These are phyloP conservation scores for Pinna nobilis DNA, from an alignment of 1,140 invertebrate genomes.

Conservation along the genomic window DNA sequence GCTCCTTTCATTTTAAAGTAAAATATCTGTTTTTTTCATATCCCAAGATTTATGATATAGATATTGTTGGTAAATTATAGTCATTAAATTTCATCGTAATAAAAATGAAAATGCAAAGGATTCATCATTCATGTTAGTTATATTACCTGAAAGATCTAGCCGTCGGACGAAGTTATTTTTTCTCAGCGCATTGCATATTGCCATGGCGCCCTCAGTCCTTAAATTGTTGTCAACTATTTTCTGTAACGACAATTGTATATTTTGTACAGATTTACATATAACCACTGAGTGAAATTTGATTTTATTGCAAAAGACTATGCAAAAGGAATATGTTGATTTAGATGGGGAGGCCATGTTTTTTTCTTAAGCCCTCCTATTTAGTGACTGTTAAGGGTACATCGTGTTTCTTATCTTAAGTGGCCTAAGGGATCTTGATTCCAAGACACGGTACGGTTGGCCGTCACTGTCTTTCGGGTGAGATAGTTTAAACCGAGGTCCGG, in stretches of 20 bases:
- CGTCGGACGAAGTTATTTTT: constrained; percentile 57
- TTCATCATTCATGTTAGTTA: not conserved
- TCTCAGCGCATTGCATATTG: constrained; percentile 57
- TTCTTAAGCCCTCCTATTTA: too few species aligned
- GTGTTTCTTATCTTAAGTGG: too few species aligned
- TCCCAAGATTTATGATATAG: not conserved
- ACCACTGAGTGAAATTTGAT: too few species aligned
- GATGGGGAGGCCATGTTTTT: too few species aligned
- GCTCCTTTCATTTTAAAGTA: too few species aligned
- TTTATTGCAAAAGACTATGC: too few species aligned
- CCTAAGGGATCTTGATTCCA: too few species aligned
- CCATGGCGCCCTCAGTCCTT: constrained; percentile 52
- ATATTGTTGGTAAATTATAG: not conserved
- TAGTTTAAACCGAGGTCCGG: too few species aligned
- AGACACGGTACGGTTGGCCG: too few species aligned
- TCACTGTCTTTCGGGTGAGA: too few species aligned
- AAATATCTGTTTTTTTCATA: not conserved
- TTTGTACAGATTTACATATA: not conserved
- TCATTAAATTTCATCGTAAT: not conserved
- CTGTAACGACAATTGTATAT: constrained; percentile 37
- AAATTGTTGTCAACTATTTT: constrained; percentile 62
- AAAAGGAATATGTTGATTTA: too few species aligned
- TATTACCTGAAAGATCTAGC: constrained; percentile 63
- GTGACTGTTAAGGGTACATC: too few species aligned
- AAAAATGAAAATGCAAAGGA: not conserved